A percentile compares a stretch with the other conserved stretches of the same genome.
Evolutionary conservation across 2,113 vertebrate species (phyloP).

Genomic region (Xenopus laevis): DNA sequence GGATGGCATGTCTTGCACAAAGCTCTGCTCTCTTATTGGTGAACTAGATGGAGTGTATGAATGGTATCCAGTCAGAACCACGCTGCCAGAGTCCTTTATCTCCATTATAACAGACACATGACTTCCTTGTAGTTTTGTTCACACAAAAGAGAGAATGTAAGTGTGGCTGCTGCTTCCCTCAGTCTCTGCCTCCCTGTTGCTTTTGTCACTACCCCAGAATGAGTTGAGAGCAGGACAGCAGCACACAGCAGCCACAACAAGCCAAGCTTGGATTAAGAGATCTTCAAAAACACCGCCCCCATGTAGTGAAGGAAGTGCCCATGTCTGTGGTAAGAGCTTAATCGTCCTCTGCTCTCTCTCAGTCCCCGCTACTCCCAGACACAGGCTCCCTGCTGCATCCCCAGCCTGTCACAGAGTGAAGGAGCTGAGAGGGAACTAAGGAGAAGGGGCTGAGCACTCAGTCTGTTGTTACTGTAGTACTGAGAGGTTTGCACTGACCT

Average conservation of each 20-base stretch:
- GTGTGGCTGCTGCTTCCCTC: not conserved
- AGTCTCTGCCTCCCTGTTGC: not conserved
- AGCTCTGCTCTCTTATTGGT: slow-evolving; percentile 60
- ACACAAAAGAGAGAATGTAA: slow-evolving; percentile 28
- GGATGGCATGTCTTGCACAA: slow-evolving; percentile 57
- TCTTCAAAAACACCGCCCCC: slow-evolving; percentile 61
- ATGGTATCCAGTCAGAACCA: slow-evolving; percentile 83
- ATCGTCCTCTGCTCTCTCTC: no score
- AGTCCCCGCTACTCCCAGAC: no score
- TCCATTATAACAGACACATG: slow-evolving; percentile 71
- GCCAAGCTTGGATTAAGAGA: slow-evolving; percentile 52
- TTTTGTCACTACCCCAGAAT: slow-evolving; percentile 24
- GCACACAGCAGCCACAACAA: slow-evolving; percentile 42
- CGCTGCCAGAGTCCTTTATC: slow-evolving; percentile 75
- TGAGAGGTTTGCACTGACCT: no score
- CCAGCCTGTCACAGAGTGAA: no score
- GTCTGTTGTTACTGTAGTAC: no score
- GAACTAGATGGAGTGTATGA: slow-evolving; percentile 69
- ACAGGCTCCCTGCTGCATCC: no score
- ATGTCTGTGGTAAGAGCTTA: slow-evolving; percentile 48
- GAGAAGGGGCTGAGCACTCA: no score
- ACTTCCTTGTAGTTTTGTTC: slow-evolving; percentile 15
- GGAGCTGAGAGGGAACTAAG: no score
- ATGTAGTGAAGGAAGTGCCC: slow-evolving; percentile 42
- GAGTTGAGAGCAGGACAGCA: slow-evolving; percentile 37